A percentile compares a stretch with the other conserved stretches of the same genome.
phyloP scores from a whole-genome alignment of 1,140 invertebrate genomes.

The Scaptomyza graminum region DNA sequence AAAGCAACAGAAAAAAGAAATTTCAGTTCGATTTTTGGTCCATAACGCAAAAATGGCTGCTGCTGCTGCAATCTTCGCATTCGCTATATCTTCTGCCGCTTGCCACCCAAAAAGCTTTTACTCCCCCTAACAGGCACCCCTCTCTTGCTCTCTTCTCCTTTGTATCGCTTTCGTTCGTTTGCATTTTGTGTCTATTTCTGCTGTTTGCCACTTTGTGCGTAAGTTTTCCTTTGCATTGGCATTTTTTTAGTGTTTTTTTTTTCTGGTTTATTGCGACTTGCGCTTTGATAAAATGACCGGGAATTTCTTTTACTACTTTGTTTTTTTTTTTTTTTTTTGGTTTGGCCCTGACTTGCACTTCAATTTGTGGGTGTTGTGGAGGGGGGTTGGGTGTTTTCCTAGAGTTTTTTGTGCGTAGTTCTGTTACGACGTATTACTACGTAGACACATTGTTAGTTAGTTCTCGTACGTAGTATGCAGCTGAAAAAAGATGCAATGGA shows the following conservation, averaged over 20 bases:
- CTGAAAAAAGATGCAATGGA: constrained; percentile 39
- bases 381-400: background rate
- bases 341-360: constrained; percentile 52
- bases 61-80: constrained; percentile 23
- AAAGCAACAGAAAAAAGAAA: constrained; percentile 49
- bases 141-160: background rate
- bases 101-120: constrained; percentile 11
- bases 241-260: constrained; percentile 40
- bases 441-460: constrained; percentile 58
- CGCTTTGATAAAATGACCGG: constrained; percentile 55
- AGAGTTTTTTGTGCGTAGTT: too few species aligned
- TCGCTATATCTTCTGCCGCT: constrained; percentile 29
- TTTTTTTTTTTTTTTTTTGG: constrained; percentile 14
- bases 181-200: constrained; percentile 35
- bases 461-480: constrained; percentile 52
- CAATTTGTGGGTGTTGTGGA: constrained; percentile 7
- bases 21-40: constrained; percentile 77
- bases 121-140: background rate
- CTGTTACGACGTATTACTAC: constrained; percentile 44
- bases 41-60: constrained; percentile 62
- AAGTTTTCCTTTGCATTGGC: constrained; percentile 49
- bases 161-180: constrained; percentile 24
- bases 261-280: constrained; percentile 39
- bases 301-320: constrained; percentile 27
- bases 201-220: constrained; percentile 74